A percentile compares a stretch with the other conserved stretches of the same genome.
Conservation (phyloP, 2,113 vertebrate species). For the Laticauda colubrina region DNA sequence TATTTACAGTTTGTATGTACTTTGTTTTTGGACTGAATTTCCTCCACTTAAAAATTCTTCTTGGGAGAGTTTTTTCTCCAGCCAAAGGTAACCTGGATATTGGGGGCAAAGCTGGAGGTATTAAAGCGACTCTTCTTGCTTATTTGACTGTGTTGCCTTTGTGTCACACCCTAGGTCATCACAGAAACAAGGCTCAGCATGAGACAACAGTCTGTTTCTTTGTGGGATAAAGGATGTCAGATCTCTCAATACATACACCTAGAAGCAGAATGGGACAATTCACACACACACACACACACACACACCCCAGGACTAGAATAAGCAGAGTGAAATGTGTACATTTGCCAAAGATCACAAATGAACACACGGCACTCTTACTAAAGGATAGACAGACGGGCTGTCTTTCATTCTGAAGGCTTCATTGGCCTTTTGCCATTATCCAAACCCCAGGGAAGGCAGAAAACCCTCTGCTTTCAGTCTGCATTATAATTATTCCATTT, state of each 20-base stretch:
- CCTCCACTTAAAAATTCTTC: too few species aligned
- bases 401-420: conserved; percentile 5
- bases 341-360: background rate
- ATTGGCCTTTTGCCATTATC: conserved; percentile 9
- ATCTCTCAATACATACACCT: background rate
- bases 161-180: too few species aligned
- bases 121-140: too few species aligned
- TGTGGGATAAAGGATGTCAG: background rate
- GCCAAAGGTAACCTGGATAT: too few species aligned
- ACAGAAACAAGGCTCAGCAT: background rate
- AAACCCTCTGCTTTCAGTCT: conserved; percentile 7
- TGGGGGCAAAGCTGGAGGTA: too few species aligned
- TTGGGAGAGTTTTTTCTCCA: too few species aligned
- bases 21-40: too few species aligned
- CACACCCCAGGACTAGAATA: background rate
- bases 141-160: too few species aligned
- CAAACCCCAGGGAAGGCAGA: background rate
- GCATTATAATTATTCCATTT: conserved; percentile 4
- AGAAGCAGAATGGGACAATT: background rate
- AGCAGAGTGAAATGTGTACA: background rate
- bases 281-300: accelerated
- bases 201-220: background rate
- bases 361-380: background rate
- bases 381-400: background rate
- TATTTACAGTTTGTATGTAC: too few species aligned